Evolutionary conservation across 2,797 vertebrate genomes (phyloP).

Genomic region (Falco novaeseelandiae): DNA sequence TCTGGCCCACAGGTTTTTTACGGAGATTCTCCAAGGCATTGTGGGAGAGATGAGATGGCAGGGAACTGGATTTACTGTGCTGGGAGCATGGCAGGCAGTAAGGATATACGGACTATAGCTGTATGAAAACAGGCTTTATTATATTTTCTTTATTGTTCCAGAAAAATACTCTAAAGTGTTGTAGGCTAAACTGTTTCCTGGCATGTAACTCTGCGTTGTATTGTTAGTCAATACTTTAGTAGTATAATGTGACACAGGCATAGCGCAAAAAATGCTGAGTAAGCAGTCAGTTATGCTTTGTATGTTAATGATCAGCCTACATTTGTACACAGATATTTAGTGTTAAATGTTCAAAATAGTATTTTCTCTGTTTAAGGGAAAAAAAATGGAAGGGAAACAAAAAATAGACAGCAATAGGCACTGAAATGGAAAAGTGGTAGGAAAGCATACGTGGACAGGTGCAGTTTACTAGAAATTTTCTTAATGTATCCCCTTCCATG

Average conservation of each 20-base stretch:
- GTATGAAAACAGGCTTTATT: background rate
- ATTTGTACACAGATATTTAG: background rate
- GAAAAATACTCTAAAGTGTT: background rate
- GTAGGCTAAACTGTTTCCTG: background rate
- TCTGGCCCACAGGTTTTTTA: background rate
- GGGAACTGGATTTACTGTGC: background rate
- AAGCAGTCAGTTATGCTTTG: background rate
- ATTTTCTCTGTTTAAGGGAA: background rate
- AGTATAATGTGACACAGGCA: background rate
- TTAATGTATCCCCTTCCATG: background rate
- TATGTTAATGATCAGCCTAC: background rate
- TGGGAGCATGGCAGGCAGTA: background rate
- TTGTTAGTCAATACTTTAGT: background rate
- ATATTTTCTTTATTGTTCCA: background rate
- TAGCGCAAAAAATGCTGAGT: background rate
- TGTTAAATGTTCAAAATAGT: background rate
- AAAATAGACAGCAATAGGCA: background rate
- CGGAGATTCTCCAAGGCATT: background rate
- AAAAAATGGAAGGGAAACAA: background rate
- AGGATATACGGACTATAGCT: background rate
- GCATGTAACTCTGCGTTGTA: background rate
- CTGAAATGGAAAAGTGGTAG: background rate
- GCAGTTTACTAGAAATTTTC: background rate
- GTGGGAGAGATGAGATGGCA: background rate
- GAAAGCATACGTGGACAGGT: background rate